These are phyloP conservation scores for Choreutis nemorana DNA, from an alignment of 2,888 invertebrate species.

Conservation along the genomic window DNA sequence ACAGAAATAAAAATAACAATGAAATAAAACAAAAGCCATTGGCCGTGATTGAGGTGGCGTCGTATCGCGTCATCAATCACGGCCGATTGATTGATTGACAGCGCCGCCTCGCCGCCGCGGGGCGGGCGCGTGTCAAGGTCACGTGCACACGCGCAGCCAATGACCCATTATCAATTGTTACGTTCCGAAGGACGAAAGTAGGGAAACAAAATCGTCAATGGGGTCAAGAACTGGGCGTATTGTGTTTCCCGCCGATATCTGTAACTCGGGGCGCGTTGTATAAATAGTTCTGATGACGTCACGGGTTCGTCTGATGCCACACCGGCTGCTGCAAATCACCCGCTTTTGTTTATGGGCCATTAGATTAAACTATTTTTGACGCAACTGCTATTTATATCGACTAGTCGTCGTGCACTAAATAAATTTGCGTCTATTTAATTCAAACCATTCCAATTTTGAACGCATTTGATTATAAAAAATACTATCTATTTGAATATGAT, in stretches of 20 bases:
- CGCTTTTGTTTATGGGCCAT: slow-evolving; percentile 47
- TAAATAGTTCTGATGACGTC: slow-evolving; percentile 37
- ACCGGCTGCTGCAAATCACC: slow-evolving; percentile 39
- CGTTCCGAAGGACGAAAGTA: slow-evolving; percentile 14
- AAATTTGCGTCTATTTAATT: too few relatives aligned
- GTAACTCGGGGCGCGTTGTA: slow-evolving; percentile 19
- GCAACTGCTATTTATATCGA: slow-evolving; percentile 20
- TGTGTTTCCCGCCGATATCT: slow-evolving; percentile 37
- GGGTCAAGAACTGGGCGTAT: slow-evolving; percentile 49
- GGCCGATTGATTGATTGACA: slow-evolving; percentile 5
- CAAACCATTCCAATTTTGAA: too few relatives aligned
- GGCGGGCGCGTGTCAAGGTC: slow-evolving; percentile 34
- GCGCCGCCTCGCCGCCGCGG: not conserved
- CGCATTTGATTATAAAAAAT: too few relatives aligned
- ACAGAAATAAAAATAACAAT: slow-evolving; percentile 16
- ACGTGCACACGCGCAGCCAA: slow-evolving; percentile 28
- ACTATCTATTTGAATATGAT: too few relatives aligned
- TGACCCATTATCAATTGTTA: slow-evolving; percentile 43
- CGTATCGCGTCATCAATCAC: slow-evolving; percentile 17
- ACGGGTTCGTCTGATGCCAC: slow-evolving; percentile 32
- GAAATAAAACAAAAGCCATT: slow-evolving; percentile 13
- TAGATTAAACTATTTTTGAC: slow-evolving; percentile 32
- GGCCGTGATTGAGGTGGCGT: not conserved
- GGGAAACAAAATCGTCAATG: slow-evolving; percentile 29
- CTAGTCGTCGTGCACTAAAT: slow-evolving; percentile 17